Percentiles rank a stretch among this genome's conserved stretches.
phyloP scores from a whole-genome alignment of 2,888 invertebrate genomes.

The Gerris lacustris region DNA sequence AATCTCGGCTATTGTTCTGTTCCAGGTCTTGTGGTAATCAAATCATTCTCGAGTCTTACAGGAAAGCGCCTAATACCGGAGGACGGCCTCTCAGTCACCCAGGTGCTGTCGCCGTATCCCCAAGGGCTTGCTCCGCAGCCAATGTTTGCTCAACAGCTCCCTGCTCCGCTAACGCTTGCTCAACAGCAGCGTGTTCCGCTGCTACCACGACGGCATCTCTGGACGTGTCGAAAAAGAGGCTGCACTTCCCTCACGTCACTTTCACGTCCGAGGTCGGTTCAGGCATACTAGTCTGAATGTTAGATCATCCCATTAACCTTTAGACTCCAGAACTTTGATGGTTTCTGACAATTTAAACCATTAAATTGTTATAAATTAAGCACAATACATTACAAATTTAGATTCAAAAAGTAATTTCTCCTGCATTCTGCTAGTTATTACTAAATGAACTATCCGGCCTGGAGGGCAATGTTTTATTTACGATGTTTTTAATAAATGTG shows the following conservation, averaged over 20 bases:
- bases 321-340: conserved; percentile 11
- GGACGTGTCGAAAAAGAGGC: conserved; percentile 46
- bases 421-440: no score
- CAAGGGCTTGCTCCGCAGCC: conserved; percentile 35
- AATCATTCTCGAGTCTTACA: conserved; percentile 58
- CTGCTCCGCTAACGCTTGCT: conserved; percentile 30
- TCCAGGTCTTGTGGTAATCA: conserved; percentile 56
- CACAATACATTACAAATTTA: neutral
- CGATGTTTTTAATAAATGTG: no score
- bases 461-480: no score
- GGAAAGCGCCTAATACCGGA: conserved; percentile 43
- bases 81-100: conserved; percentile 35
- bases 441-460: no score
- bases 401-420: neutral
- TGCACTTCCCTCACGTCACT: conserved; percentile 67
- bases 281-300: conserved; percentile 58
- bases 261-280: conserved; percentile 86
- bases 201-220: conserved; percentile 40
- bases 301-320: neutral
- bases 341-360: conserved; percentile 13
- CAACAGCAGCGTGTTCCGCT: conserved; percentile 56
- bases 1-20: no score
- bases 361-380: neutral
- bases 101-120: conserved; percentile 19
- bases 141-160: neutral